Conservation (phyloP, 2,113 vertebrate species). For the Lamprologus tigripictilis region DNA sequence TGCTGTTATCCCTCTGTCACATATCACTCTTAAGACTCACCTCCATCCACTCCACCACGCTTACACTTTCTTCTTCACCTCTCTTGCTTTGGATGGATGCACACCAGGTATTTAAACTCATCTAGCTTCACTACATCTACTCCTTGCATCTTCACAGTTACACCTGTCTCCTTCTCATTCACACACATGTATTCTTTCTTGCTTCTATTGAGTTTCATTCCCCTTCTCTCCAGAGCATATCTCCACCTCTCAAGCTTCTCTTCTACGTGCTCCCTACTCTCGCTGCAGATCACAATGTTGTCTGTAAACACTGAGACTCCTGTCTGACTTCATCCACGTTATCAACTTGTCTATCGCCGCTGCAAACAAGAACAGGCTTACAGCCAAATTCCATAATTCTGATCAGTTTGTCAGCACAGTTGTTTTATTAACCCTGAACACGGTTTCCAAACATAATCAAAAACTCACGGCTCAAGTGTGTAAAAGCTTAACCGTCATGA, state of each 20-base stretch:
- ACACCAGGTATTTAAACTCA: neutral
- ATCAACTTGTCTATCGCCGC: neutral
- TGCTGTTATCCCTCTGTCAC: neutral
- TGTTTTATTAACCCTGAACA: neutral
- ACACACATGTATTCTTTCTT: neutral
- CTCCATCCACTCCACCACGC: neutral
- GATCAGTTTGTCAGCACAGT: neutral
- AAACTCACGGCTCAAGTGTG: neutral
- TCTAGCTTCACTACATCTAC: neutral
- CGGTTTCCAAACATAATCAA: neutral
- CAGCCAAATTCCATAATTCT: neutral
- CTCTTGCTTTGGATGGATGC: neutral
- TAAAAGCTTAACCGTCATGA: neutral
- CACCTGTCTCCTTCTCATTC: neutral
- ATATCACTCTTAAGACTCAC: neutral
- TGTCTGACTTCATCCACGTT: neutral
- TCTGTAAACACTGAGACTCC: neutral
- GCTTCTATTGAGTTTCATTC: neutral
- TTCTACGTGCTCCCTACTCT: neutral
- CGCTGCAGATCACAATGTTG: neutral
- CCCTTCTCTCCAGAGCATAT: neutral
- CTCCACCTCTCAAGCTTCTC: neutral
- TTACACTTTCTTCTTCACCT: neutral
- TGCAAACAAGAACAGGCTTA: neutral
- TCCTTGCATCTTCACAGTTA: neutral